Evolutionary conservation across 2,113 vertebrate genomes (phyloP), one percentile per base, ranked within the genome.

Genomic region (Ctenodactylus gundi): DNA sequence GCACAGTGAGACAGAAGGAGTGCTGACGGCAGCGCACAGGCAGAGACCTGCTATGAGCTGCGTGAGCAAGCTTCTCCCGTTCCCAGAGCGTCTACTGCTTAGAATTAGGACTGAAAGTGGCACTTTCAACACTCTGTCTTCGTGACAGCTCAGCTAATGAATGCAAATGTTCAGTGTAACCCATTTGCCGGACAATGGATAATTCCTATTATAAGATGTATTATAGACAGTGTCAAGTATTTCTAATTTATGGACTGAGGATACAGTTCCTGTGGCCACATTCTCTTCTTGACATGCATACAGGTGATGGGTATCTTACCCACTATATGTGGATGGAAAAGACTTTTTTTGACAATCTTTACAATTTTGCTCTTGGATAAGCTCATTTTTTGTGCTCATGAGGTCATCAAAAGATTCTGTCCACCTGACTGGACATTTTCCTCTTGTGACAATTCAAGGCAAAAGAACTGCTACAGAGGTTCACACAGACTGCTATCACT

Each of bases 1-100:
- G 94, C 97, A 95, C 97, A 96, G 90, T 65, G 92, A 98, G 97
- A 25, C n/a, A 89, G 64, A 90, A 1, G 93, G 96, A 96, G 94
- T 96, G 89, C 93, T 97, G 96, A 93, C 60, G 96, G 93, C 13
- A 41, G 89, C 94, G 97, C 57, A 91, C 95, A 95, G 0, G 90
- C 94, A 97, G 95, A 93, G 83, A 97, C 13, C 91, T 96, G 96
- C 86, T 90, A 57, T n/a, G 17, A 85, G 97, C 96, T 97, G 72
- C 15, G 23, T 65, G 85, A 96, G 82, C 72, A 86, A 84, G 95
- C 73, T 72, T 87, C 72, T 58, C 60, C 85, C 95, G 65, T 53
- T 92, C 88, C 87, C 68, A 62, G 75, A 65, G 53, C 0, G 0
- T 23, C 34, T 41, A 44, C 49, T 25, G 53, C 70, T 87, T 67